phyloP scores from a whole-genome alignment of 2,888 invertebrate species.

The Anoplius nigerrimus region DNA sequence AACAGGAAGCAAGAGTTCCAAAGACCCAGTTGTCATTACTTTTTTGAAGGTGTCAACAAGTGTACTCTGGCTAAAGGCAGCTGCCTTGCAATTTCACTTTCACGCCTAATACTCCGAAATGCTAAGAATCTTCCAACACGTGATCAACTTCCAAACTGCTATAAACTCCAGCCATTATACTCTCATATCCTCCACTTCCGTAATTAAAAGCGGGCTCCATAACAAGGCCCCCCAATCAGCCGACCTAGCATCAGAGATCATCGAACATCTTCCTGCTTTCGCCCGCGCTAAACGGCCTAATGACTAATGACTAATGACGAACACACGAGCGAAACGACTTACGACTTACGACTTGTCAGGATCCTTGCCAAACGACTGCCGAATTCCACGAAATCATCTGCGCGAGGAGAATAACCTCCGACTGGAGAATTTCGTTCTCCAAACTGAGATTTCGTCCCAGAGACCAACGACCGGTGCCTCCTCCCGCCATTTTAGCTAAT shows the following conservation, averaged over 20 bases:
- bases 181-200: no score
- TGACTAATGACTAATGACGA: no score
- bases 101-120: no score
- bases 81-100: no score
- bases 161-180: no score
- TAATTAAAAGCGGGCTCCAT: no score
- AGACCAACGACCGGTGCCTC: constrained; percentile 36
- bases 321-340: constrained; percentile 42
- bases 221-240: neutral
- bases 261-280: constrained; percentile 30
- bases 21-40: no score
- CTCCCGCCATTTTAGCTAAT: constrained; percentile 15
- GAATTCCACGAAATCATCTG: constrained; percentile 48
- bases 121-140: no score
- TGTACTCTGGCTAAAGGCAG: no score
- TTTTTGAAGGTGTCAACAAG: no score
- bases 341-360: constrained; percentile 36
- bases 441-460: constrained; percentile 46
- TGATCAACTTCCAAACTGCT: no score
- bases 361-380: constrained; percentile 44
- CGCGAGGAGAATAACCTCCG: constrained; percentile 28
- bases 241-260: constrained; percentile 15
- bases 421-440: constrained; percentile 17
- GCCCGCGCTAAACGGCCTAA: constrained; percentile 25
- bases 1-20: no score